phyloP scores from a whole-genome alignment of 23 tunicate species.

The Trididemnum miniatum region DNA sequence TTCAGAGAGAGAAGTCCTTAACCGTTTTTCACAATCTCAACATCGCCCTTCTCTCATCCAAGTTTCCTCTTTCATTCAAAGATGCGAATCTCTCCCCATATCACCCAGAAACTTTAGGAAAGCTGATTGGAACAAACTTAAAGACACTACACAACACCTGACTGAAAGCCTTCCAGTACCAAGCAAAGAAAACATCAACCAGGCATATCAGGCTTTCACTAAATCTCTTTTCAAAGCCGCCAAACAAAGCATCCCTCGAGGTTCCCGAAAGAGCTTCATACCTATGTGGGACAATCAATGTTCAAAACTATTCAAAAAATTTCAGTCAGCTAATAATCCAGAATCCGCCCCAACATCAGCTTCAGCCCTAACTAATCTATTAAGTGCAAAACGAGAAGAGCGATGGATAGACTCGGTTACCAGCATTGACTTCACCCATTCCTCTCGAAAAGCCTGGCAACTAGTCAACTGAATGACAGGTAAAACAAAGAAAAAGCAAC shows the following conservation, averaged over 20 bases:
- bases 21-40: background rate
- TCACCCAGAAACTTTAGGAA: background rate
- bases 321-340: background rate
- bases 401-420: background rate
- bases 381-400: background rate
- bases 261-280: background rate
- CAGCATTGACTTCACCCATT: background rate
- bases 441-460: background rate
- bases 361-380: background rate
- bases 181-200: background rate
- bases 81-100: background rate
- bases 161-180: background rate
- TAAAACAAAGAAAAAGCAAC: no score
- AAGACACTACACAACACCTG: background rate
- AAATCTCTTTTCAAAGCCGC: background rate
- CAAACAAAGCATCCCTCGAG: background rate
- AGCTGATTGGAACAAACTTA: background rate
- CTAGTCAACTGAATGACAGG: background rate
- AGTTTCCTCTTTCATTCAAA: no score
- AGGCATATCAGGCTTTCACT: background rate
- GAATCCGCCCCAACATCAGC: background rate
- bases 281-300: background rate
- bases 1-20: background rate
- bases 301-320: background rate
- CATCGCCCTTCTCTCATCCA: conserved; percentile 2